Percentiles rank a stretch among this genome's conserved stretches.
These are phyloP conservation scores for Musca vetustissima DNA, from an alignment of 1,140 invertebrate genomes.

Conservation along the genomic window DNA sequence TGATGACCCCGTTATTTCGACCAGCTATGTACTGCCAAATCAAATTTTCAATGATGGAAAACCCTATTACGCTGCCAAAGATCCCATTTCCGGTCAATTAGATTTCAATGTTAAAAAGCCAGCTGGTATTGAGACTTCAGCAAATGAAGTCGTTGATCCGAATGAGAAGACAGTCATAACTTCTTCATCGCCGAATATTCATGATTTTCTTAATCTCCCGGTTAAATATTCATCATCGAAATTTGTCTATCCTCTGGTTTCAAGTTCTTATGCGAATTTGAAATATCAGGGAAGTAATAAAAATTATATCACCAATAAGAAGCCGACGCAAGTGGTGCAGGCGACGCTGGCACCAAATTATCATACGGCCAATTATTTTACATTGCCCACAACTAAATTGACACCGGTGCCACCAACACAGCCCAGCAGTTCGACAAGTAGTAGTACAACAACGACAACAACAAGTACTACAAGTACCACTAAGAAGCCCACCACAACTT, in stretches of 20 bases:
- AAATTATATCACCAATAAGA: conserved; percentile 65
- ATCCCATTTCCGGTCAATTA: conserved; percentile 67
- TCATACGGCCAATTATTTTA: conserved; percentile 42
- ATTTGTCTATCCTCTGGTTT: conserved; percentile 69
- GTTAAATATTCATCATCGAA: conserved; percentile 68
- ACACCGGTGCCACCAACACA: conserved; percentile 43
- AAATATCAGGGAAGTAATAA: conserved; percentile 70
- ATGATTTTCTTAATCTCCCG: conserved; percentile 71
- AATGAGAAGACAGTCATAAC: conserved; percentile 49
- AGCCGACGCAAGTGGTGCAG: conserved; percentile 57
- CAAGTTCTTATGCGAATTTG: conserved; percentile 71
- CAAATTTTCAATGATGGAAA: conserved; percentile 68
- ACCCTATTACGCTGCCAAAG: conserved; percentile 70
- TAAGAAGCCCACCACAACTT: conserved; percentile 29
- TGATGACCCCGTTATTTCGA: conserved; percentile 48
- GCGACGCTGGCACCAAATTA: conserved; percentile 50
- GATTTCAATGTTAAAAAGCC: conserved; percentile 64
- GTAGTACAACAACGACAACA: conserved; percentile 23
- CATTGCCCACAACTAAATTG: conserved; percentile 44
- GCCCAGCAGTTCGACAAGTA: conserved; percentile 19
- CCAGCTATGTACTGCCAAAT: conserved; percentile 50
- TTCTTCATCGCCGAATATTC: conserved; percentile 63
- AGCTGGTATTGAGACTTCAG: conserved; percentile 53
- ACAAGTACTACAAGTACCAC: conserved; percentile 26
- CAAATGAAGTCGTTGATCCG: conserved; percentile 47